A percentile compares a stretch with the other conserved stretches of the same genome.
Conservation (phyloP, 2,113 vertebrate genomes). For the Psittacus erithacus region DNA sequence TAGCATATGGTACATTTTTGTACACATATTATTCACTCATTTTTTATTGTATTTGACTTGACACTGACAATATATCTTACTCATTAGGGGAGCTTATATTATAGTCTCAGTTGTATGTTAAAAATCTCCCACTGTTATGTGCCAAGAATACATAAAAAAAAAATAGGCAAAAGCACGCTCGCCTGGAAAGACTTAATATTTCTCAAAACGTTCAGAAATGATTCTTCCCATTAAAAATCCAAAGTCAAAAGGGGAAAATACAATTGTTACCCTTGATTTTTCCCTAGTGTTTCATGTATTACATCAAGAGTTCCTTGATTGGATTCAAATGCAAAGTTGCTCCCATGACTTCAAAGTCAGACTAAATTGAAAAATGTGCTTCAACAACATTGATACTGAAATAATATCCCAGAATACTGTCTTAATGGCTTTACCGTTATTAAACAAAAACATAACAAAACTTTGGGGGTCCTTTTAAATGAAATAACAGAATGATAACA, state of each 20-base stretch:
- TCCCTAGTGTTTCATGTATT: constrained; percentile 64
- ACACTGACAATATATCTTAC: constrained; percentile 60
- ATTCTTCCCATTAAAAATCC: constrained; percentile 54
- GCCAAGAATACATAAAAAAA: constrained; percentile 48
- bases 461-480: constrained; percentile 43
- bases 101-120: constrained; percentile 61
- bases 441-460: constrained; percentile 49
- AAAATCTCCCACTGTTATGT: constrained; percentile 58
- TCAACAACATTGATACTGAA: constrained; percentile 50
- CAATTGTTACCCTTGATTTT: constrained; percentile 65
- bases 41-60: constrained; percentile 67
- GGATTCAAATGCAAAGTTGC: constrained; percentile 67
- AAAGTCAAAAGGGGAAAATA: constrained; percentile 61
- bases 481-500: neutral
- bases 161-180: constrained; percentile 11
- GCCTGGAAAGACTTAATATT: constrained; percentile 32
- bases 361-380: constrained; percentile 54
- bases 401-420: constrained; percentile 27
- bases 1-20: constrained; percentile 55
- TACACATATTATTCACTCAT: constrained; percentile 50
- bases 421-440: constrained; percentile 21
- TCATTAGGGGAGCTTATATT: constrained; percentile 69
- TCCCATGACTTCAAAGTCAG: constrained; percentile 66
- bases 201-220: constrained; percentile 46
- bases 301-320: constrained; percentile 63